These are phyloP conservation scores for Sylvia borin DNA, from an alignment of 2,797 vertebrate genomes.

Conservation along the genomic window DNA sequence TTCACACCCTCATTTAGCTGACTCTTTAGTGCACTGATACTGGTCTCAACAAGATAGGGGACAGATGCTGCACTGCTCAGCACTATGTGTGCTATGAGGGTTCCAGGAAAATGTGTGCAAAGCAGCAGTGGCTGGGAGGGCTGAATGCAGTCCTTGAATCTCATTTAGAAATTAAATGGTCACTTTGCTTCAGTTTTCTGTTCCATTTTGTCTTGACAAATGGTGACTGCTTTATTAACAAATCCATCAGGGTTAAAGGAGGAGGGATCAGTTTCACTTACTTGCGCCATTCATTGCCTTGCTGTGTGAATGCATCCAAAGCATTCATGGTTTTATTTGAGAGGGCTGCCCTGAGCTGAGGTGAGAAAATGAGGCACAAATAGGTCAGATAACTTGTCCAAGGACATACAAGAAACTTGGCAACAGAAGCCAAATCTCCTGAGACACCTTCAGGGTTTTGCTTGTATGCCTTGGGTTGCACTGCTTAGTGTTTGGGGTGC, in stretches of 20 bases:
- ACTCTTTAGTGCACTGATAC: neutral
- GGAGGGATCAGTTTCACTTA: neutral
- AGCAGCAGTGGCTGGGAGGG: neutral
- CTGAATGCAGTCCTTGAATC: neutral
- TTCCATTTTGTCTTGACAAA: neutral
- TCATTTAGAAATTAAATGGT: neutral
- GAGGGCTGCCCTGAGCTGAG: neutral
- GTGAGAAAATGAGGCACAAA: neutral
- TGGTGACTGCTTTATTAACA: neutral
- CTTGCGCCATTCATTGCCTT: neutral
- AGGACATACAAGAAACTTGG: neutral
- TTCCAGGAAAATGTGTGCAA: neutral
- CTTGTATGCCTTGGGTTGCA: neutral
- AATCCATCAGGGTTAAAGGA: neutral
- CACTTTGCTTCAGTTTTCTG: neutral
- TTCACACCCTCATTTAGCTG: constrained; percentile 31
- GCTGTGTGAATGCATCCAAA: neutral
- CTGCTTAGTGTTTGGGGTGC: neutral
- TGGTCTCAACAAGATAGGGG: neutral
- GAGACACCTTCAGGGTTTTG: neutral
- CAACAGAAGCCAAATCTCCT: neutral
- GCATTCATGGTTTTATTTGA: neutral
- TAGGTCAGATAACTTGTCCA: neutral
- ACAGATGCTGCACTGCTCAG: neutral
- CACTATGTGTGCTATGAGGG: neutral